Evolutionary conservation across 2,113 vertebrate species (phyloP).

Genomic region (Pyxicephalus adspersus): DNA sequence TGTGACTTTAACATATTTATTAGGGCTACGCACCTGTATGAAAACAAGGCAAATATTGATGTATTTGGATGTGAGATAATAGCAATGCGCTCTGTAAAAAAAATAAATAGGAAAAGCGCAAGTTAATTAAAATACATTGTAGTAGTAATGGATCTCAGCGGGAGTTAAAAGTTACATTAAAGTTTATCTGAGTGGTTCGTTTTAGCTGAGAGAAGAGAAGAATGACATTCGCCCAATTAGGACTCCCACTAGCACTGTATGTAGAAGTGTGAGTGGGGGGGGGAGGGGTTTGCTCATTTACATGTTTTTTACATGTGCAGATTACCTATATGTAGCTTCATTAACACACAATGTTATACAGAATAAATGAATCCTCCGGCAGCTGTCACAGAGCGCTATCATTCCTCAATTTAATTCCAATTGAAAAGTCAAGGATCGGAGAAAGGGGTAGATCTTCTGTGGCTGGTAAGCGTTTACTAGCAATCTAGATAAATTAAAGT

Average conservation of each 20-base stretch:
- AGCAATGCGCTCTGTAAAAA: background rate
- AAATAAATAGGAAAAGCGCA: background rate
- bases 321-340: slow-evolving; percentile 5
- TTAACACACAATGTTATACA: slow-evolving; percentile 9
- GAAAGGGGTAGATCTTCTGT: no score
- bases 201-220: slow-evolving; percentile 23
- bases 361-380: background rate
- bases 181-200: slow-evolving; percentile 16
- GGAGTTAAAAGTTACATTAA: slow-evolving; percentile 12
- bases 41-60: no score
- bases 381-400: no score
- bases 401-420: no score
- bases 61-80: no score
- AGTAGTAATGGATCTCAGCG: background rate
- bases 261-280: background rate
- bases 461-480: no score
- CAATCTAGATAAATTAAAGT: no score
- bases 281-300: background rate
- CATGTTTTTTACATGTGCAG: slow-evolving; percentile 1
- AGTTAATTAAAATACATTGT: slow-evolving; percentile 31
- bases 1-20: no score
- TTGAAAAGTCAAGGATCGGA: no score
- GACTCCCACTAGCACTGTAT: slow-evolving; percentile 10
- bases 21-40: no score
- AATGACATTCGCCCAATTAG: slow-evolving; percentile 2